These are phyloP conservation scores for Equus przewalskii DNA, from an alignment of 2,113 vertebrate species.

Conservation along the genomic window DNA sequence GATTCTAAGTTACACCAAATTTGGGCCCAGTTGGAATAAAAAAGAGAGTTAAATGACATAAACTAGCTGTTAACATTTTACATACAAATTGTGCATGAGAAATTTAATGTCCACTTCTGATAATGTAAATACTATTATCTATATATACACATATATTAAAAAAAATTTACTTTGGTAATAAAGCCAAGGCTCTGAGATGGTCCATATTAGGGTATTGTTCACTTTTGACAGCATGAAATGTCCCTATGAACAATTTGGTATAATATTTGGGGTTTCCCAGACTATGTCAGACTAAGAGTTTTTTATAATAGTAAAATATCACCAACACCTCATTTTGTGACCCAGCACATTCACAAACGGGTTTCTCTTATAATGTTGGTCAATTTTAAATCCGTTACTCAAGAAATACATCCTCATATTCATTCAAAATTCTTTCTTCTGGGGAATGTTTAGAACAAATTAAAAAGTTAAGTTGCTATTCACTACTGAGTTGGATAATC, in stretches of 20 bases:
- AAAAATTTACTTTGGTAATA: not conserved
- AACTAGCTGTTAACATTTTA: not conserved
- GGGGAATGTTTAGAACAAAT: not conserved
- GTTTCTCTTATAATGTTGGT: not conserved
- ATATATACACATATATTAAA: not conserved
- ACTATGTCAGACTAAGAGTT: not conserved
- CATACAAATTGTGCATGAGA: not conserved
- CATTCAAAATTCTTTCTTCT: slow-evolving; percentile 29
- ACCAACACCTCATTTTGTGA: not conserved
- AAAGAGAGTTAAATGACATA: not conserved
- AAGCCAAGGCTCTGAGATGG: not conserved
- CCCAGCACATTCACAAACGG: not conserved
- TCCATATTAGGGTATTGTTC: not conserved
- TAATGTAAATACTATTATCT: not conserved
- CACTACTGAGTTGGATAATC: not conserved
- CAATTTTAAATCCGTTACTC: not conserved
- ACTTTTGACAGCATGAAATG: not conserved
- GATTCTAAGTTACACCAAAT: not conserved
- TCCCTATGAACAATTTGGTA: not conserved
- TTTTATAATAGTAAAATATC: not conserved
- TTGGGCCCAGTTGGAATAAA: not conserved
- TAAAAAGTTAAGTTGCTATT: not conserved
- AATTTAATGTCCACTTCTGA: not conserved
- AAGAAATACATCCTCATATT: not conserved
- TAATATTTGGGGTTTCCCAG: not conserved